Conservation (phyloP, 92 coral and sea anemone species). For the Actinernus sp. region DNA sequence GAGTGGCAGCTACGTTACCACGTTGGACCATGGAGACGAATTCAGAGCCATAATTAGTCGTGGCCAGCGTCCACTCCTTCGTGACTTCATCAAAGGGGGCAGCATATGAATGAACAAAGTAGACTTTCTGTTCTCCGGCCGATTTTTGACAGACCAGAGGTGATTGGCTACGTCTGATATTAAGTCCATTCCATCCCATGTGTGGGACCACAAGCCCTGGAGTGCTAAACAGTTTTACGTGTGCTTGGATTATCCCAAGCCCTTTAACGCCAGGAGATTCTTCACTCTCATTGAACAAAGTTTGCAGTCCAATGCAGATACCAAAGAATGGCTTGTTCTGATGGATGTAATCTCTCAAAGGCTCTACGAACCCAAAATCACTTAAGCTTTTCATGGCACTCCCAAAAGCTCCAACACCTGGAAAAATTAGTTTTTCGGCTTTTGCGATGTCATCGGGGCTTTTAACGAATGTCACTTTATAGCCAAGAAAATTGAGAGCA, state of each 20-base stretch:
- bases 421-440: constrained; percentile 54
- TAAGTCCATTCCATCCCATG: constrained; percentile 69
- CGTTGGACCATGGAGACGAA: constrained; percentile 46
- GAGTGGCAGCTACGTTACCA: constrained; percentile 53
- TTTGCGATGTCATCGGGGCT: constrained; percentile 37
- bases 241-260: constrained; percentile 36
- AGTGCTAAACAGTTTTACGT: constrained; percentile 30
- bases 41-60: constrained; percentile 54
- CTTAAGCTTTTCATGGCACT: constrained; percentile 56
- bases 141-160: constrained; percentile 19
- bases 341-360: constrained; percentile 39
- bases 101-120: constrained; percentile 65
- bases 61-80: constrained; percentile 48
- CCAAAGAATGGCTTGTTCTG: constrained; percentile 56
- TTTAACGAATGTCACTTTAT: constrained; percentile 41
- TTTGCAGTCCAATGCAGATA: constrained; percentile 63
- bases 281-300: constrained; percentile 47
- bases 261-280: constrained; percentile 56
- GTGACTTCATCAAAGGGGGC: constrained; percentile 7
- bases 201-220: constrained; percentile 57
- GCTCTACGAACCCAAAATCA: constrained; percentile 36
- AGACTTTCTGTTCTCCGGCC: constrained; percentile 36
- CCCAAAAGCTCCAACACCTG: constrained; percentile 73
- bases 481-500: constrained; percentile 56
- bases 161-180: constrained; percentile 23